Evolutionary conservation across 23 tunicate genomes (phyloP).

Genomic region (Trididemnum nubilum): DNA sequence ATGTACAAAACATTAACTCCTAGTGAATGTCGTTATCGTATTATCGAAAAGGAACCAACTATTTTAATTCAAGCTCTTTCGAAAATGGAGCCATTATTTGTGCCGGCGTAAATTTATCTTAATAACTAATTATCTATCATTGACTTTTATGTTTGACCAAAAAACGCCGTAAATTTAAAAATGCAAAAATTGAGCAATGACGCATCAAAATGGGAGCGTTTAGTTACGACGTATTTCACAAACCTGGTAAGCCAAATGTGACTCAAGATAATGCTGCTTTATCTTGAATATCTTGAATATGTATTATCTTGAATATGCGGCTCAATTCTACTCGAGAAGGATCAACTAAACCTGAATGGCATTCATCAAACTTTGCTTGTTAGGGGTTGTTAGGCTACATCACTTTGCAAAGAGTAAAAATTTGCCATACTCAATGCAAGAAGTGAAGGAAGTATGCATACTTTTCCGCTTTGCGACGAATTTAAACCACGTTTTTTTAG

Average conservation of each 20-base stretch:
- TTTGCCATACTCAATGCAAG: too few species aligned
- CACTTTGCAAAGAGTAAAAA: too few species aligned
- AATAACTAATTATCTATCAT: background rate
- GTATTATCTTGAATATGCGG: too few species aligned
- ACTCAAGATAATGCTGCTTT: background rate
- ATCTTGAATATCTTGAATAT: background rate
- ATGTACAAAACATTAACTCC: background rate
- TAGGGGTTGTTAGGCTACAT: too few species aligned
- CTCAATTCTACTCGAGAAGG: too few species aligned
- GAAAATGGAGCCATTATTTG: slow-evolving; percentile 26
- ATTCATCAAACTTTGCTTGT: too few species aligned
- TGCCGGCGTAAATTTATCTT: background rate
- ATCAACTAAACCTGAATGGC: too few species aligned
- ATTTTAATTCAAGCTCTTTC: slow-evolving; percentile 3
- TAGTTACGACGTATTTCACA: background rate
- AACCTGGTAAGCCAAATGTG: background rate
- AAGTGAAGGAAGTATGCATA: too few species aligned
- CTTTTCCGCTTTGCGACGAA: too few species aligned
- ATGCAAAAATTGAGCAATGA: slow-evolving; percentile 20
- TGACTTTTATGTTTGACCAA: slow-evolving; percentile 24
- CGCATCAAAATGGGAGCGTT: slow-evolving; percentile 11
- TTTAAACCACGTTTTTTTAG: too few species aligned
- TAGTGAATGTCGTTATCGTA: background rate
- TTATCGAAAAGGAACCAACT: slow-evolving; percentile 11
- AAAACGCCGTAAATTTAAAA: slow-evolving; percentile 1